Evolutionary conservation across 2,888 invertebrate genomes (phyloP).

Genomic region (Nasonia oneida): DNA sequence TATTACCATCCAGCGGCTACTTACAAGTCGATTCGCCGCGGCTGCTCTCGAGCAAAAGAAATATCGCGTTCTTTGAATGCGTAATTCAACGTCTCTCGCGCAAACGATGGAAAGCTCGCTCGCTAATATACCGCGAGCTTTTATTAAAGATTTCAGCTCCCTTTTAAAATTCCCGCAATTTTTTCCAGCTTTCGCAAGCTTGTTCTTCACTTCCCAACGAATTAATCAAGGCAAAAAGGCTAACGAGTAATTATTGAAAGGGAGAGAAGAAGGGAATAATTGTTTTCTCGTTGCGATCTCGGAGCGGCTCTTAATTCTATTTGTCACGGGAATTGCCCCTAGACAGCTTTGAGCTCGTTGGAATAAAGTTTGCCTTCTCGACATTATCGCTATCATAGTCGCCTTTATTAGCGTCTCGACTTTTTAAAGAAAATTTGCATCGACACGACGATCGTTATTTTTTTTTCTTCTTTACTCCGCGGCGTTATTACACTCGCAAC

Average conservation of each 20-base stretch:
- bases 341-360: background rate
- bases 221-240: constrained; percentile 23
- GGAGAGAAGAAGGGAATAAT: background rate
- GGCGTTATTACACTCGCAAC: background rate
- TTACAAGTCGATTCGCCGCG: background rate
- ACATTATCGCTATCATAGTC: background rate
- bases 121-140: background rate
- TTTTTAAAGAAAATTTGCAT: background rate
- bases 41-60: background rate
- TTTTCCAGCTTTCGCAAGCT: background rate
- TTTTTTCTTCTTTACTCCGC: background rate
- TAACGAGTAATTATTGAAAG: background rate
- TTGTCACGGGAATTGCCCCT: background rate
- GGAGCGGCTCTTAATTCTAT: background rate
- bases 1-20: background rate
- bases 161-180: constrained; percentile 16
- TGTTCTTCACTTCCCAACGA: background rate
- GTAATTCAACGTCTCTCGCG: background rate
- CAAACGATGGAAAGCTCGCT: background rate
- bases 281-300: background rate
- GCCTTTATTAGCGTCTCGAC: background rate
- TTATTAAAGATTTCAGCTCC: constrained; percentile 42
- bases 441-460: background rate
- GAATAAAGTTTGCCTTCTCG: background rate
- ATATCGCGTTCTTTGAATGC: background rate